Percentiles rank a stretch among this genome's conserved stretches.
phyloP scores from a whole-genome alignment of 2,797 vertebrate species.

The Sandelia bainsii region DNA sequence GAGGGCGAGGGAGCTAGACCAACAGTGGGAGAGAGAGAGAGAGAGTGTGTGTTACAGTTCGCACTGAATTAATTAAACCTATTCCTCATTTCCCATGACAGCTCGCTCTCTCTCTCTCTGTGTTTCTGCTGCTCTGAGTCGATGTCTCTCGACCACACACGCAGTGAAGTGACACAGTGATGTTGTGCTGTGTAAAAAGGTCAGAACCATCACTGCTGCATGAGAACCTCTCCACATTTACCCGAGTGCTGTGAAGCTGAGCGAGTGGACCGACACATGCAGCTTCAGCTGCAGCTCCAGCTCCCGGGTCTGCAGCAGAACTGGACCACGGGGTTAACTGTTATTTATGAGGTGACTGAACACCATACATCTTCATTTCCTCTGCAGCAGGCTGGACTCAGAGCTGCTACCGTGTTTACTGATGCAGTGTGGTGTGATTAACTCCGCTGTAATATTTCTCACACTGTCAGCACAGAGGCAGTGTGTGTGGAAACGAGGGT shows the following conservation, averaged over 20 bases:
- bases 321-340: not conserved
- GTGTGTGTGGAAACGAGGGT: not conserved
- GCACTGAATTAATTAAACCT: constrained; percentile 51
- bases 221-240: not conserved
- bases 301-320: no score
- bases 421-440: not conserved
- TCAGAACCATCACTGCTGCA: not conserved
- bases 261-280: no score
- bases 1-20: not conserved
- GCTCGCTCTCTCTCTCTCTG: not conserved
- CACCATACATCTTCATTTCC: not conserved
- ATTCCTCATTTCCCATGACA: constrained; percentile 36
- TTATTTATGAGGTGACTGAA: not conserved
- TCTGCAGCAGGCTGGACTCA: no score
- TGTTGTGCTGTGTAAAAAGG: not conserved
- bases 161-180: not conserved
- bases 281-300: no score
- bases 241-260: not conserved
- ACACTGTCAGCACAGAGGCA: not conserved
- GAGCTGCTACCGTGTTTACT: no score
- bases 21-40: constrained; percentile 14
- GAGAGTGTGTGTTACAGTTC: constrained; percentile 39
- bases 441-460: not conserved
- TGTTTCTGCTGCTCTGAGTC: not conserved
- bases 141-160: constrained; percentile 4